Evolutionary conservation across 2,888 invertebrate species (phyloP).

Genomic region (Aricia artaxerxes): DNA sequence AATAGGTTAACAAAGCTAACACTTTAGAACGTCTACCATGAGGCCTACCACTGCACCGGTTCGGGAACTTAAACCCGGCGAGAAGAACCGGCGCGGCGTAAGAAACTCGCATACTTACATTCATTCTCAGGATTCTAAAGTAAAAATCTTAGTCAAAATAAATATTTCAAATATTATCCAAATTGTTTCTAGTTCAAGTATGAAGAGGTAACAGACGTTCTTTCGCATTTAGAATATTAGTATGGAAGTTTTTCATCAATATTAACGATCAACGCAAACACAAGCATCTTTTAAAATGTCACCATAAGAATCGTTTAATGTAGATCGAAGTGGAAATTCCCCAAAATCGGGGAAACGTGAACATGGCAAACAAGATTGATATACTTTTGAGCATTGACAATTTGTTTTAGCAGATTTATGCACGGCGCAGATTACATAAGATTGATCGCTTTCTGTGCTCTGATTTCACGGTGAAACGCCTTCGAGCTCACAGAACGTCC

Average conservation of each 20-base stretch:
- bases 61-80: too few species aligned
- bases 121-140: too few species aligned
- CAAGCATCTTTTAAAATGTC: background rate
- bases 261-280: background rate
- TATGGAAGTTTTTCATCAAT: background rate
- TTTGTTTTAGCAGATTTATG: constrained; percentile 32
- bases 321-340: background rate
- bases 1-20: too few species aligned
- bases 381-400: constrained; percentile 29
- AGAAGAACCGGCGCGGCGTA: too few species aligned
- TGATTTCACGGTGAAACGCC: constrained; percentile 36
- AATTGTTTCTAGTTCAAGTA: too few species aligned
- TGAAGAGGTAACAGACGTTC: too few species aligned
- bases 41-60: too few species aligned
- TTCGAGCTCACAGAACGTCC: constrained; percentile 30
- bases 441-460: constrained; percentile 61
- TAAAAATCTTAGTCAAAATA: too few species aligned
- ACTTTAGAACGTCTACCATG: too few species aligned
- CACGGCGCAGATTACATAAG: constrained; percentile 42
- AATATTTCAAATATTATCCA: too few species aligned
- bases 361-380: constrained; percentile 25
- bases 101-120: too few species aligned
- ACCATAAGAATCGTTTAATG: background rate
- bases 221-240: too few species aligned
- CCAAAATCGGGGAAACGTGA: background rate